A percentile compares a stretch with the other conserved stretches of the same genome.
These are phyloP conservation scores for Zalophus californianus DNA, from an alignment of 2,797 vertebrate genomes.

Conservation along the genomic window DNA sequence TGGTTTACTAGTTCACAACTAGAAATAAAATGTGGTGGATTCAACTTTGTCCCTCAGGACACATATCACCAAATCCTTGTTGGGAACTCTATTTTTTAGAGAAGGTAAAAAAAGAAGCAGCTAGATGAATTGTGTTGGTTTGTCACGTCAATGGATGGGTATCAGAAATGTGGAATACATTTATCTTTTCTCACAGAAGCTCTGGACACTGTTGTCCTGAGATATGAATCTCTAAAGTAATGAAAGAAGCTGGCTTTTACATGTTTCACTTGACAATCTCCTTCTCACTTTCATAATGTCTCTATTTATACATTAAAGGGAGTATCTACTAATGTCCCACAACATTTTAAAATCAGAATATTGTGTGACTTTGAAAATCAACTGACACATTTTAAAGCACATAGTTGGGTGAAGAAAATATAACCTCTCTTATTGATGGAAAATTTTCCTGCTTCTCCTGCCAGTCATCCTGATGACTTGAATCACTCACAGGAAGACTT, in stretches of 20 bases:
- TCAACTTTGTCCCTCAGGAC: slow-evolving; percentile 37
- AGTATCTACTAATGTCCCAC: background rate
- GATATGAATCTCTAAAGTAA: slow-evolving; percentile 8
- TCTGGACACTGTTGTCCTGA: background rate
- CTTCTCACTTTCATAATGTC: background rate
- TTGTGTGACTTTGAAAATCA: slow-evolving; percentile 49
- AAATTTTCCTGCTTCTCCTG: slow-evolving; percentile 39
- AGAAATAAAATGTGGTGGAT: slow-evolving; percentile 53
- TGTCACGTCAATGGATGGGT: slow-evolving; percentile 48
- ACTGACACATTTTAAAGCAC: slow-evolving; percentile 33
- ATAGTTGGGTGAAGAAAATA: slow-evolving; percentile 21
- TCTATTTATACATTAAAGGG: background rate
- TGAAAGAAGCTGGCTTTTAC: background rate
- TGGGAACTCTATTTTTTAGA: slow-evolving; percentile 60
- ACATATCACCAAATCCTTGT: background rate
- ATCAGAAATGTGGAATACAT: slow-evolving; percentile 13
- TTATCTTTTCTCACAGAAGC: slow-evolving; percentile 41
- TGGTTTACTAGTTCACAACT: slow-evolving; percentile 55
- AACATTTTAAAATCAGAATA: slow-evolving; percentile 38
- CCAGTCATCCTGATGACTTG: slow-evolving; percentile 58
- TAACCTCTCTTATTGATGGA: background rate
- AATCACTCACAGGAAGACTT: slow-evolving; percentile 69
- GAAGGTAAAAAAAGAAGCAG: slow-evolving; percentile 45
- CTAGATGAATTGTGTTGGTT: background rate
- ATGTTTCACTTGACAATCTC: slow-evolving; percentile 19